A percentile compares a stretch with the other conserved stretches of the same genome.
Evolutionary conservation across 2,113 vertebrate genomes (phyloP).

Genomic region (Epinephelus cyanopodus): DNA sequence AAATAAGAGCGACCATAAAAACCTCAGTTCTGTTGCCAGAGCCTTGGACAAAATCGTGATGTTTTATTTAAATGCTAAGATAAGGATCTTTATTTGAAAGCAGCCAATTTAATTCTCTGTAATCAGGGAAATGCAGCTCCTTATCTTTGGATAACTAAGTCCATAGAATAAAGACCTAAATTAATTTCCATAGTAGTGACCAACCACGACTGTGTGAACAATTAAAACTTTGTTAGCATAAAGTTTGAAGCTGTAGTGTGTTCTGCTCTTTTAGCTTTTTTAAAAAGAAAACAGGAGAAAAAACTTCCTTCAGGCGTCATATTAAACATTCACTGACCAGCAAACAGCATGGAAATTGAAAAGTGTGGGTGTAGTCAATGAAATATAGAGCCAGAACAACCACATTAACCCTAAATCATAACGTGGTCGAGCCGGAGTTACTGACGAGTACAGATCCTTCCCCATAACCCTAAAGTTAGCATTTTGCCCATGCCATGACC

Average conservation of each 20-base stretch:
- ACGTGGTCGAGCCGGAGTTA: background rate
- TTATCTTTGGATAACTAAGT: background rate
- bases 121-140: background rate
- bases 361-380: background rate
- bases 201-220: background rate
- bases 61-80: background rate
- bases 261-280: background rate
- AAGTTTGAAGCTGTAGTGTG: background rate
- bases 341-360: background rate
- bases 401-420: background rate
- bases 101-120: constrained; percentile 6
- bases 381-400: background rate
- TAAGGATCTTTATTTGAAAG: constrained; percentile 24
- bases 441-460: background rate
- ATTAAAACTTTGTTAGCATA: background rate
- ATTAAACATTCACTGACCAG: background rate
- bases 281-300: background rate
- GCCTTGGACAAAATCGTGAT: background rate
- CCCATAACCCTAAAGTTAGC: background rate
- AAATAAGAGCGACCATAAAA: constrained; percentile 9
- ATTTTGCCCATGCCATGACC: background rate
- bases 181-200: background rate
- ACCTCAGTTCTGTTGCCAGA: background rate
- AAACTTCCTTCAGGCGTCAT: background rate
- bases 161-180: background rate